Percentiles rank a stretch among this genome's conserved stretches.
These are phyloP conservation scores for Diachrysia chrysitis DNA, from an alignment of 2,888 invertebrate species.

Conservation along the genomic window DNA sequence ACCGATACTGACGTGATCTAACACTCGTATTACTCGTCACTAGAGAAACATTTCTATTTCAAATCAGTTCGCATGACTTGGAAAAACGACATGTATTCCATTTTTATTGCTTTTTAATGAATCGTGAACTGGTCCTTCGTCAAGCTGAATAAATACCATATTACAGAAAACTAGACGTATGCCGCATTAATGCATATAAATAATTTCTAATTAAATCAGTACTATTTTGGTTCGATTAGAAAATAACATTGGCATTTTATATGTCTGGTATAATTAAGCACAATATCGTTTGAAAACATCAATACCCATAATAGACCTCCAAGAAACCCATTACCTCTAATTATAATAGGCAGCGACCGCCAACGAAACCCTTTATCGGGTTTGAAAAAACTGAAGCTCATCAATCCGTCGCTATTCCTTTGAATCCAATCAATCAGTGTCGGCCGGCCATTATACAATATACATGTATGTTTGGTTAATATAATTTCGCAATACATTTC, in stretches of 20 bases:
- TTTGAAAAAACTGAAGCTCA: background rate
- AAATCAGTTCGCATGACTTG: conserved; percentile 56
- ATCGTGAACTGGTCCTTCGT: conserved; percentile 26
- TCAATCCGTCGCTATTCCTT: conserved; percentile 17
- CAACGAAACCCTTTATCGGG: conserved; percentile 6
- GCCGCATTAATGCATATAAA: conserved; percentile 11
- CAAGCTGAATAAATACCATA: conserved; percentile 13
- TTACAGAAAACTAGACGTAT: background rate
- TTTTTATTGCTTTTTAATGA: conserved; percentile 38
- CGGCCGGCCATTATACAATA: conserved; percentile 15
- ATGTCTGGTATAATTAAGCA: background rate
- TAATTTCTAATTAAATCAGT: conserved; percentile 12
- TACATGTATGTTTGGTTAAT: conserved; percentile 30
- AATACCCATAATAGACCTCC: background rate
- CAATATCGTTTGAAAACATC: conserved; percentile 7
- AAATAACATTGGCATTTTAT: conserved; percentile 7
- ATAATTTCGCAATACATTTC: conserved; percentile 20
- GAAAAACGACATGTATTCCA: conserved; percentile 32
- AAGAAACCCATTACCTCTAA: conserved; percentile 3
- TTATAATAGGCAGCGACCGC: conserved; percentile 1
- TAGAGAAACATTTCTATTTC: conserved; percentile 63
- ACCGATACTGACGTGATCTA: conserved; percentile 64
- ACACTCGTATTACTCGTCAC: conserved; percentile 66
- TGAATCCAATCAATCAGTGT: conserved; percentile 33
- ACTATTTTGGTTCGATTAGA: conserved; percentile 8